Evolutionary conservation across 1,140 invertebrate species (phyloP), one percentile per base, ranked within the genome.

Genomic region (Mya arenaria): DNA sequence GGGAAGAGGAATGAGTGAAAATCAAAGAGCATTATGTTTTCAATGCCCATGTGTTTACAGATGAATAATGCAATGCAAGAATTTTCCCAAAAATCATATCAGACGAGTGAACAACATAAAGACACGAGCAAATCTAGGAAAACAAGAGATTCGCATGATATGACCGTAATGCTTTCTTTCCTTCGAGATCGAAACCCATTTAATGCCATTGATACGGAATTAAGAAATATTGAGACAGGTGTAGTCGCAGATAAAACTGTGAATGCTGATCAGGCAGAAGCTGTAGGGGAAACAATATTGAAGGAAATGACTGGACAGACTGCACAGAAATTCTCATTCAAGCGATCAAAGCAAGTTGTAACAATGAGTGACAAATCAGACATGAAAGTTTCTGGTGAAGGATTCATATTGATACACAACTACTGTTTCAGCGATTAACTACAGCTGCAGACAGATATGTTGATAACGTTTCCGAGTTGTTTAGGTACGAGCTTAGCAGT

Each of bases 341-440:
- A 78, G 63, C 73, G 72, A 30, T 63, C 17, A 60, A 52, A 84
- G 5, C 60, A 82, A 39, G 86, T 52, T 28, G 58, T 86, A 5
- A 79, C 82, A 23, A n/a, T 87, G 25, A 30, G 28, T 34, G 25
- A 30, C 5, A 79, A 84, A 68, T 32, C 28, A 23, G n/a, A 13
- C 62, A 25, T 83, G 1, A 79, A 68, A n/a, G 55, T 74, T 34
- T 34, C 52, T 74, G 75, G 37, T 52, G 79, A 84, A 79, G 13
- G 1, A 30, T 82, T 15, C 37, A 78, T 25, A 30, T 86, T 58
- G 83, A 87, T 44, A 82, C 85, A 10, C 73, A 86, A 32, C 32
- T 86, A 13, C 63, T 87, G 1, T 87, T 87, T 58, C 82, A 86
- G 69, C 60, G 86, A 60, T 39, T 87, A 1, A 62, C 75, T 15